phyloP scores from a whole-genome alignment of 2,797 vertebrate genomes.

The Peromyscus melanophrys region DNA sequence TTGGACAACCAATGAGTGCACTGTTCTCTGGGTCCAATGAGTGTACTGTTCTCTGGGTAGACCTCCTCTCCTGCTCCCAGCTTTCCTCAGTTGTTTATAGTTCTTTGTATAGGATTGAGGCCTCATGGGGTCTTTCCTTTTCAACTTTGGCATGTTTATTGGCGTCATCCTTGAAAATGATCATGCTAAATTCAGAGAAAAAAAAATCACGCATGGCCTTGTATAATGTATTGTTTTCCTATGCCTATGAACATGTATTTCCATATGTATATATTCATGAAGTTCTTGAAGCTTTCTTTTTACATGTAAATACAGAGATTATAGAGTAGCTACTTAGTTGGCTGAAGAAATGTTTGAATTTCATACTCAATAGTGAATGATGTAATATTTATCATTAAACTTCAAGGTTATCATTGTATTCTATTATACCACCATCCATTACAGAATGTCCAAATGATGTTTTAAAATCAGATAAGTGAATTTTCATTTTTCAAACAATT shows the following conservation, averaged over 20 bases:
- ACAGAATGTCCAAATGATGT: not conserved
- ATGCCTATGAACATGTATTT: not conserved
- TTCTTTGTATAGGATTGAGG: not conserved
- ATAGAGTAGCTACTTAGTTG: not conserved
- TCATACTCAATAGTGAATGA: not conserved
- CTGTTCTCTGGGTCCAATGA: not conserved
- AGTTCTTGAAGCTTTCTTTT: not conserved
- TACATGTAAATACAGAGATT: not conserved
- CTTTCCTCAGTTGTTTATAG: not conserved
- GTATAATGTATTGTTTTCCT: not conserved
- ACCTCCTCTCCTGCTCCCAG: not conserved
- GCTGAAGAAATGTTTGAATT: not conserved
- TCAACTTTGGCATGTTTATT: not conserved
- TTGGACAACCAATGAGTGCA: not conserved
- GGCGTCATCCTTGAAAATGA: not conserved
- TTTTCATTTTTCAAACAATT: conserved; percentile 36
- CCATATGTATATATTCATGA: not conserved
- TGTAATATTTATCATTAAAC: not conserved
- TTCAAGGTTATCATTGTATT: not conserved
- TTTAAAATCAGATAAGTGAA: conserved; percentile 33
- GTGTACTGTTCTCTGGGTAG: not conserved
- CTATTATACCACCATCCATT: not conserved
- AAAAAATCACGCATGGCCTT: not conserved
- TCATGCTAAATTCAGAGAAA: not conserved
- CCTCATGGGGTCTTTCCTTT: not conserved